Conservation (phyloP, 2,888 invertebrate genomes). For the Hydroisotoma schaefferi region DNA sequence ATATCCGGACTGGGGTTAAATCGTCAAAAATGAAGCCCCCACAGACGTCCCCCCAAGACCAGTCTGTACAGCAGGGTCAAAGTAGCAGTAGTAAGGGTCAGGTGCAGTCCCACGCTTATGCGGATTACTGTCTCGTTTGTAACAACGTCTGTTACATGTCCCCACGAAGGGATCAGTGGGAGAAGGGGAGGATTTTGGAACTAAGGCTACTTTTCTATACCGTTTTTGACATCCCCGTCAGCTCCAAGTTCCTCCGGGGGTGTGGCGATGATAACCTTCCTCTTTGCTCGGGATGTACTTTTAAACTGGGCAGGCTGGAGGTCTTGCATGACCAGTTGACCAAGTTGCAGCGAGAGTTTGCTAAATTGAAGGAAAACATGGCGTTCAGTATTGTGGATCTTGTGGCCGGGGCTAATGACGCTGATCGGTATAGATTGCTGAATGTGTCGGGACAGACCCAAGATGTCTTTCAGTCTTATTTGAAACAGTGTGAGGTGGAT, state of each 20-base stretch:
- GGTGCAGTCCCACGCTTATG: constrained; percentile 14
- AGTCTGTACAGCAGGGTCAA: too few relatives aligned
- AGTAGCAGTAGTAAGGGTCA: too few relatives aligned
- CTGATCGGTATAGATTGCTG: not conserved
- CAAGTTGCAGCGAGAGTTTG: constrained; percentile 29
- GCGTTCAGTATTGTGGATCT: constrained; percentile 41
- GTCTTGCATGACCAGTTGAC: constrained; percentile 28
- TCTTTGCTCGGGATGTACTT: constrained; percentile 29
- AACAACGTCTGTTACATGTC: constrained; percentile 23
- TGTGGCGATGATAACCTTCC: constrained; percentile 22
- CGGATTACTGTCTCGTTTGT: constrained; percentile 27
- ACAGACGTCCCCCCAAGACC: too few relatives aligned
- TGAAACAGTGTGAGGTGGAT: constrained; percentile 21
- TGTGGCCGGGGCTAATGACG: constrained; percentile 26
- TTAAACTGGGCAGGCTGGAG: constrained; percentile 37
- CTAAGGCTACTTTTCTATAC: constrained; percentile 23
- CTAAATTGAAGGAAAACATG: constrained; percentile 33
- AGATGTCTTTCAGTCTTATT: not conserved
- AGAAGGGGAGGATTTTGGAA: constrained; percentile 16
- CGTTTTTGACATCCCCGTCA: constrained; percentile 23
- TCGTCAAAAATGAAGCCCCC: too few relatives aligned
- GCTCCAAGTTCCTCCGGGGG: constrained; percentile 3
- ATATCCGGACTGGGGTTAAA: too few relatives aligned
- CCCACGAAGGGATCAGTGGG: constrained; percentile 15
- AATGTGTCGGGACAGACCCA: constrained; percentile 4